Conservation (phyloP, 1,140 invertebrate species). For the Propsilocerus akamusi region DNA sequence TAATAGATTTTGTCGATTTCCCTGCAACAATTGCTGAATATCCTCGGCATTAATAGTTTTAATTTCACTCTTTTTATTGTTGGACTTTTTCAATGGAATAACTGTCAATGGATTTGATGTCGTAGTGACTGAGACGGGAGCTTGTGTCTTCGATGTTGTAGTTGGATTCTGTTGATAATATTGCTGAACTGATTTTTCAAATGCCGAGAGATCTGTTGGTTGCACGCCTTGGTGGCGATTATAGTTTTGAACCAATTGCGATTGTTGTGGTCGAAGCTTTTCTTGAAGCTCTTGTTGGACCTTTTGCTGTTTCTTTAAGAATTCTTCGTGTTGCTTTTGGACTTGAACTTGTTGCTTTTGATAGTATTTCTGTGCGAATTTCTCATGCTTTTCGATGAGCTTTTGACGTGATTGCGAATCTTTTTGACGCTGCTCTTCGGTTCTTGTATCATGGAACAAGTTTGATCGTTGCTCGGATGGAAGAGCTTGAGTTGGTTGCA, state of each 20-base stretch:
- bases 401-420: conserved; percentile 38
- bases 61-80: not conserved
- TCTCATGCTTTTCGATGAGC: conserved; percentile 46
- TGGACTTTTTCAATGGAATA: not conserved
- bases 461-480: conserved; percentile 14
- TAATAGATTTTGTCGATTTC: conserved; percentile 29
- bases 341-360: conserved; percentile 46
- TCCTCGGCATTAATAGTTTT: conserved; percentile 13
- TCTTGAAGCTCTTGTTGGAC: conserved; percentile 29
- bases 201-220: conserved; percentile 8
- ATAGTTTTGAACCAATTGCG: not conserved
- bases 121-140: conserved; percentile 21
- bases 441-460: conserved; percentile 17
- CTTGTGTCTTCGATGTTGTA: conserved; percentile 23
- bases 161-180: conserved; percentile 29
- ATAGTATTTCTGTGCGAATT: conserved; percentile 45
- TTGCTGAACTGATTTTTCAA: conserved; percentile 27
- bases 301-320: conserved; percentile 36
- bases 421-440: conserved; percentile 40
- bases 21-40: conserved; percentile 22
- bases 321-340: conserved; percentile 39
- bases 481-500: conserved; percentile 12
- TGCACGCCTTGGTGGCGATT: not conserved
- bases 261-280: conserved; percentile 24
- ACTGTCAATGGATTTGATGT: conserved; percentile 11